Conservation (phyloP, 2,113 vertebrate species). For the Malaclemys terrapin region DNA sequence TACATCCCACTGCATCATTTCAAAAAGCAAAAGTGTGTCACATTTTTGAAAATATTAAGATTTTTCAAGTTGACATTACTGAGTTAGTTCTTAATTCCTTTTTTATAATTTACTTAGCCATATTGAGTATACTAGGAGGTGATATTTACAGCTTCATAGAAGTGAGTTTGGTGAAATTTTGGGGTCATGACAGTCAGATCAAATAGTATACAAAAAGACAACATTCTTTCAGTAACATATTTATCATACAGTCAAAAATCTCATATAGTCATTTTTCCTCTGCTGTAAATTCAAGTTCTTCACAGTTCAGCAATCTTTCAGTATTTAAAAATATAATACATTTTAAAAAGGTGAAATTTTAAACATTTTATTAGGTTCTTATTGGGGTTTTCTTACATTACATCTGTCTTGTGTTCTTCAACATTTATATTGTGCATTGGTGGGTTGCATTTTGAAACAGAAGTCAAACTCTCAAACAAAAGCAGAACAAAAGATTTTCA, state of each 20-base stretch:
- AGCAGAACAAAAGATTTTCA: not conserved
- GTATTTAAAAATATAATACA: conserved; percentile 22
- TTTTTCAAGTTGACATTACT: conserved; percentile 5
- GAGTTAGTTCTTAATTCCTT: not conserved
- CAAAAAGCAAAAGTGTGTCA: conserved; percentile 4
- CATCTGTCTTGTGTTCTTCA: not conserved
- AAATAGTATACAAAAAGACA: not conserved
- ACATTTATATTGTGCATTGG: not conserved
- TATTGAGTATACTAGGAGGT: not conserved
- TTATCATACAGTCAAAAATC: not conserved
- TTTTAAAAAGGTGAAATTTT: not conserved
- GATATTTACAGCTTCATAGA: accelerated
- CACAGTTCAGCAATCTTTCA: not conserved
- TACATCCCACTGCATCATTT: not conserved
- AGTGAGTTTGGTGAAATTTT: conserved; percentile 4
- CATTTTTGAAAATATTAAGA: not conserved
- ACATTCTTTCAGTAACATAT: not conserved
- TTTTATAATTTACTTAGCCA: not conserved
- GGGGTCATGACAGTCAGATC: not conserved
- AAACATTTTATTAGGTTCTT: conserved; percentile 5
- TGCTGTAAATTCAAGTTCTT: conserved; percentile 12
- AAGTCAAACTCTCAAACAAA: conserved; percentile 18
- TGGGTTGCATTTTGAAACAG: not conserved
- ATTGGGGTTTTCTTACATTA: not conserved
- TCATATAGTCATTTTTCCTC: not conserved